Percentiles rank a stretch among this genome's conserved stretches.
Evolutionary conservation across 2,888 invertebrate genomes (phyloP).

Genomic region (Tethea ocularis): DNA sequence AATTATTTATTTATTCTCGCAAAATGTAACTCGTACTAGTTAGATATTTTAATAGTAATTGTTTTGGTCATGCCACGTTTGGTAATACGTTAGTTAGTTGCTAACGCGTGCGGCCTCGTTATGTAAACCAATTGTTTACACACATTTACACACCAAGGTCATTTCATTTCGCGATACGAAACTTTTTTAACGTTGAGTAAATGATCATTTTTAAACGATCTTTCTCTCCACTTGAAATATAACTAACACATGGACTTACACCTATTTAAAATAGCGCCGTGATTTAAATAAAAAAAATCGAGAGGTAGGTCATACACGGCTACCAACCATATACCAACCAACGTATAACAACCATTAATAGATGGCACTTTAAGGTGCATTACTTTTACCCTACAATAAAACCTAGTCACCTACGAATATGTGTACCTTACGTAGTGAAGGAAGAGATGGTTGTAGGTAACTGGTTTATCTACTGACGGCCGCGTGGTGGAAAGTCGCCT

Average conservation of each 20-base stretch:
- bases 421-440: conserved; percentile 13
- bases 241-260: no score
- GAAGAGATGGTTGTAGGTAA: conserved; percentile 25
- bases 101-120: conserved; percentile 60
- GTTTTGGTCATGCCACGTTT: conserved; percentile 60
- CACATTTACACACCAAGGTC: conserved; percentile 60
- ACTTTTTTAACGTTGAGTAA: no score
- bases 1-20: no score
- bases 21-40: conserved; percentile 18
- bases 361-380: no score
- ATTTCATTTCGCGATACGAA: conserved; percentile 17
- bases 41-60: conserved; percentile 51
- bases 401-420: conserved; percentile 13
- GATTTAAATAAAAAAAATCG: background rate
- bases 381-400: background rate
- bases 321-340: no score
- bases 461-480: conserved; percentile 51
- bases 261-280: background rate
- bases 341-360: no score
- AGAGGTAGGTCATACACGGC: no score
- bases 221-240: background rate
- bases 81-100: conserved; percentile 37
- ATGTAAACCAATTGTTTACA: conserved; percentile 64
- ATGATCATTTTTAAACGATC: background rate
- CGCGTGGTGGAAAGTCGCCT: conserved; percentile 67